Conservation (phyloP, 37 sponge, comb jelly and placozoan species). For the Mnemiopsis leidyi region DNA sequence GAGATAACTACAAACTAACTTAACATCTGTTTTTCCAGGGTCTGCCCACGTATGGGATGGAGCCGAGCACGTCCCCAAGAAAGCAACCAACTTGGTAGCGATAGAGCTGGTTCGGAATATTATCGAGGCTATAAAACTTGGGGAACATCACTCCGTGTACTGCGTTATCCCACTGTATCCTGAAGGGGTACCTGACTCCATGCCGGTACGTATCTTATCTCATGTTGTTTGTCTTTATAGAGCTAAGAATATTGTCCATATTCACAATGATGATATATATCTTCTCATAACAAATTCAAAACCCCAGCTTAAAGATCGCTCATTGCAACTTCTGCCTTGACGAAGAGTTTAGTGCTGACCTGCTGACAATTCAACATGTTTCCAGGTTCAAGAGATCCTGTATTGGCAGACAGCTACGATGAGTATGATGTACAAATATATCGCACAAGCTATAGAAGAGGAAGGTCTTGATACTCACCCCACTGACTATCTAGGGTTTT, state of each 20-base stretch:
- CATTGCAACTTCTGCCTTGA: too few species aligned
- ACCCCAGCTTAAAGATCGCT: too few species aligned
- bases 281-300: too few species aligned
- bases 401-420: constrained; percentile 56
- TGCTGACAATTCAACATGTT: neutral
- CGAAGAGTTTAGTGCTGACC: too few species aligned
- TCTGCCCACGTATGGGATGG: constrained; percentile 55
- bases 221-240: too few species aligned
- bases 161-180: constrained; percentile 57
- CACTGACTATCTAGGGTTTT: constrained; percentile 36
- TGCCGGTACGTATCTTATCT: neutral
- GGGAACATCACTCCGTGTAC: constrained; percentile 28
- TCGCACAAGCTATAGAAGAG: constrained; percentile 36
- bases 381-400: constrained; percentile 51
- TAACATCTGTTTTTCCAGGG: too few species aligned
- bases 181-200: constrained; percentile 20
- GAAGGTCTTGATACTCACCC: constrained; percentile 51
- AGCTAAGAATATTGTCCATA: too few species aligned
- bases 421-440: constrained; percentile 48
- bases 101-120: constrained; percentile 57
- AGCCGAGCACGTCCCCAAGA: neutral
- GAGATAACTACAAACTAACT: too few species aligned
- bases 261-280: too few species aligned
- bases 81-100: constrained; percentile 48
- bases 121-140: constrained; percentile 12